Evolutionary conservation across 2,888 invertebrate species (phyloP).

Genomic region (Clistopyga incitator): DNA sequence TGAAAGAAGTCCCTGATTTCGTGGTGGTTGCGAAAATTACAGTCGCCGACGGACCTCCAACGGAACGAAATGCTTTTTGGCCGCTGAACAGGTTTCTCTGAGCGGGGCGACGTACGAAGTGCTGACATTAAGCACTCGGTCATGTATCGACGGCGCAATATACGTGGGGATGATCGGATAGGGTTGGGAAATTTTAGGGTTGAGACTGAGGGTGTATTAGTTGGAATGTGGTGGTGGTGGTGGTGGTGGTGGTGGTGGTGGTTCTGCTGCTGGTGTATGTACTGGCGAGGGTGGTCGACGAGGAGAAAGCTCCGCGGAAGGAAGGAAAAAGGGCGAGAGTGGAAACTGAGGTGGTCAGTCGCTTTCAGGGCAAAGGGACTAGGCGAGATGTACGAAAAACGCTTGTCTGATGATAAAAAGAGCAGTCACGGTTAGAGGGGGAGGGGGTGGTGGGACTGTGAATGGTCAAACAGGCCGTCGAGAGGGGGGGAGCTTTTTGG

Average conservation of each 20-base stretch:
- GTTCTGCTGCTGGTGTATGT: no score
- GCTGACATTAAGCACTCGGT: slow-evolving; percentile 58
- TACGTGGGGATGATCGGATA: slow-evolving; percentile 30
- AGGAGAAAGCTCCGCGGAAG: slow-evolving; percentile 67
- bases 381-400: slow-evolving; percentile 76
- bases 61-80: slow-evolving; percentile 50
- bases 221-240: slow-evolving; percentile 6
- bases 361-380: slow-evolving; percentile 64
- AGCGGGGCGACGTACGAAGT: slow-evolving; percentile 40
- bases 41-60: slow-evolving; percentile 69
- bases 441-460: slow-evolving; percentile 71
- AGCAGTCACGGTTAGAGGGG: slow-evolving; percentile 62
- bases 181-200: slow-evolving; percentile 17
- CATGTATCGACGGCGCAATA: slow-evolving; percentile 52
- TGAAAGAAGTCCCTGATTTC: slow-evolving; percentile 83
- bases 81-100: slow-evolving; percentile 44
- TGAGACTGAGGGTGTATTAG: slow-evolving; percentile 26
- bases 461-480: slow-evolving; percentile 57
- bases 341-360: slow-evolving; percentile 75
- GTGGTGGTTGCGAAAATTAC: slow-evolving; percentile 84
- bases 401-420: slow-evolving; percentile 77
- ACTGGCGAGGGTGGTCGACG: slow-evolving; percentile 40
- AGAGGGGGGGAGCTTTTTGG: not conserved
- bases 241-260: slow-evolving; percentile 22
- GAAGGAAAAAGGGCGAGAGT: slow-evolving; percentile 65